Conservation (phyloP, 2,888 invertebrate species). For the Nysson spinosus region DNA sequence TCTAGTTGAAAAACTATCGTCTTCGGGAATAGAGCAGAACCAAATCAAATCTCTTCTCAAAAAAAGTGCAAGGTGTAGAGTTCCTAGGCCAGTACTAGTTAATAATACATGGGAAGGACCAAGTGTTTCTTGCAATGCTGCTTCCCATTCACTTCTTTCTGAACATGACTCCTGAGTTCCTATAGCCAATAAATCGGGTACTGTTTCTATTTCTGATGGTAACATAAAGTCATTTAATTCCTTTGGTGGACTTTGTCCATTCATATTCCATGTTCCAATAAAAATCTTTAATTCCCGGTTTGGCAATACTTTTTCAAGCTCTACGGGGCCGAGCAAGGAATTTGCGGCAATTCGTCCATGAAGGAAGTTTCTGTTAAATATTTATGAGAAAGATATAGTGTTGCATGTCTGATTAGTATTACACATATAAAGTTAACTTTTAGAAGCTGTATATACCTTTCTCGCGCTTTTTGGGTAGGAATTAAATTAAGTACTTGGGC, state of each 20-base stretch:
- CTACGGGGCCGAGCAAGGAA: conserved; percentile 89
- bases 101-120: conserved; percentile 95
- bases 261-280: conserved; percentile 98
- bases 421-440: not conserved
- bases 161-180: conserved; percentile 96
- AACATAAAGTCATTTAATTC: conserved; percentile 94
- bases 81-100: conserved; percentile 79
- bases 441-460: conserved; percentile 79
- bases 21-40: conserved; percentile 96
- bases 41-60: conserved; percentile 95
- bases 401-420: too few species aligned
- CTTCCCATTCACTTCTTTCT: conserved; percentile 93
- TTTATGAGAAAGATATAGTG: conserved; percentile 5
- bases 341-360: conserved; percentile 89
- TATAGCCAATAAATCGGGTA: conserved; percentile 94
- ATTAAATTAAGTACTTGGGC: conserved; percentile 90
- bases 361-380: conserved; percentile 83
- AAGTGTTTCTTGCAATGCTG: conserved; percentile 92
- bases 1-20: conserved; percentile 90
- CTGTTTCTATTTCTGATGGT: conserved; percentile 89
- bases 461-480: conserved; percentile 89
- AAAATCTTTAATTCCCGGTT: conserved; percentile 91
- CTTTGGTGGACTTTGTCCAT: conserved; percentile 90
- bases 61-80: conserved; percentile 92
- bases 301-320: conserved; percentile 91